Conservation (phyloP, 1,140 invertebrate species). For the Steinernema khuongi region DNA sequence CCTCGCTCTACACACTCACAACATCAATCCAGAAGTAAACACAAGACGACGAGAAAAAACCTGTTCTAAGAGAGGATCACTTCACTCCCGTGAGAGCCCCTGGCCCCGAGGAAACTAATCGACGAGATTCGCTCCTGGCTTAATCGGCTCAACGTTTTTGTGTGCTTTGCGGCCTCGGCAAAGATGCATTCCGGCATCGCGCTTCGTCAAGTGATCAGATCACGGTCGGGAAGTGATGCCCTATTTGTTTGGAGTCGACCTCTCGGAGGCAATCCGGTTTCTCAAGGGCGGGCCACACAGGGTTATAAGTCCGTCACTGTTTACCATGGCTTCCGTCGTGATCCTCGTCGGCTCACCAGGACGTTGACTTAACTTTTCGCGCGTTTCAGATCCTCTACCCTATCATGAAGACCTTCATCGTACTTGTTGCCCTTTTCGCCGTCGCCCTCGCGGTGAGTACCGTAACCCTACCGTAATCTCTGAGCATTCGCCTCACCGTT, state of each 20-base stretch:
- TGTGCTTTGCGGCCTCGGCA: neutral
- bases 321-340: neutral
- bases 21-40: too few relatives aligned
- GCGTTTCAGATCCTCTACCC: neutral
- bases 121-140: too few relatives aligned
- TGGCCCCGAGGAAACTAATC: too few relatives aligned
- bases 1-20: too few relatives aligned
- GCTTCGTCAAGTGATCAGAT: neutral
- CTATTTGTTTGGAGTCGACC: neutral
- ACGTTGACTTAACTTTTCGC: neutral
- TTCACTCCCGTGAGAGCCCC: too few relatives aligned
- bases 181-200: neutral
- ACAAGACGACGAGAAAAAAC: too few relatives aligned
- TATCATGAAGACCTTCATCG: neutral
- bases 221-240: neutral
- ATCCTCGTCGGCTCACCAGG: neutral
- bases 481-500: neutral
- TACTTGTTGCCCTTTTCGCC: neutral
- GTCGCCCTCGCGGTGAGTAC: slow-evolving; percentile 1
- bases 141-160: too few relatives aligned
- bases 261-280: neutral
- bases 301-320: slow-evolving; percentile 4
- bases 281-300: neutral
- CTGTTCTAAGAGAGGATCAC: too few relatives aligned
- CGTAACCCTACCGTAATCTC: neutral